These are phyloP conservation scores for Margaritifera margaritifera DNA, from an alignment of 2,888 invertebrate species.

Conservation along the genomic window DNA sequence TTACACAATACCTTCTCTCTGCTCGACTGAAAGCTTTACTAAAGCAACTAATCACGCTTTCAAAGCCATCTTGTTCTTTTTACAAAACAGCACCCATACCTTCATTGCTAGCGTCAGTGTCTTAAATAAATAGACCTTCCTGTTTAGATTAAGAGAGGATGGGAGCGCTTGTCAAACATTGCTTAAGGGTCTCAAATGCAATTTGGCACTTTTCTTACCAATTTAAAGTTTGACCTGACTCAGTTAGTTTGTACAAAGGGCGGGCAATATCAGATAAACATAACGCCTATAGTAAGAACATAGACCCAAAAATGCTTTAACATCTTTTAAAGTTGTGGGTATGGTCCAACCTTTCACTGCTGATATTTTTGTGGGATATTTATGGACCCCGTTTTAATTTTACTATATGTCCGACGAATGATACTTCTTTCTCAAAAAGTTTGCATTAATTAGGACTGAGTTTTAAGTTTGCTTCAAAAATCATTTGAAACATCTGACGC, in stretches of 20 bases:
- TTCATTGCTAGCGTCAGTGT: conserved; percentile 31
- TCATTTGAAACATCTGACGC: conserved; percentile 9
- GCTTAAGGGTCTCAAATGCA: conserved; percentile 15
- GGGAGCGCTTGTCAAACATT: too few relatives aligned
- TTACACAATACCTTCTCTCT: conserved; percentile 21
- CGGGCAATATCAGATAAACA: conserved; percentile 23
- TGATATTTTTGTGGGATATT: not conserved
- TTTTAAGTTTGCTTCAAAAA: conserved; percentile 6
- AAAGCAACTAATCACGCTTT: conserved; percentile 27
- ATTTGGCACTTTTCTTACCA: conserved; percentile 23
- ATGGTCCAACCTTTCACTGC: conserved; percentile 4
- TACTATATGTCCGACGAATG: conserved; percentile 1
- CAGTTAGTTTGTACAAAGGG: conserved; percentile 23
- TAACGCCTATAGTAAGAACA: not conserved
- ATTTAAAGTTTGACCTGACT: conserved; percentile 20
- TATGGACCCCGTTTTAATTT: not conserved
- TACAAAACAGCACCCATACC: conserved; percentile 35
- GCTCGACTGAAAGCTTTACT: conserved; percentile 14
- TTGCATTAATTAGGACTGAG: not conserved
- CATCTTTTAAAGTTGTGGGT: not conserved
- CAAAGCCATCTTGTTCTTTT: conserved; percentile 26
- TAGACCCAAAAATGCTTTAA: conserved; percentile 1
- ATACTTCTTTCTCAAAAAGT: not conserved
- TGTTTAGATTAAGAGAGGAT: too few relatives aligned
- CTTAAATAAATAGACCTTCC: too few relatives aligned